These are phyloP conservation scores for Hypothenemus hampei DNA, from an alignment of 1,140 invertebrate genomes.

Conservation along the genomic window DNA sequence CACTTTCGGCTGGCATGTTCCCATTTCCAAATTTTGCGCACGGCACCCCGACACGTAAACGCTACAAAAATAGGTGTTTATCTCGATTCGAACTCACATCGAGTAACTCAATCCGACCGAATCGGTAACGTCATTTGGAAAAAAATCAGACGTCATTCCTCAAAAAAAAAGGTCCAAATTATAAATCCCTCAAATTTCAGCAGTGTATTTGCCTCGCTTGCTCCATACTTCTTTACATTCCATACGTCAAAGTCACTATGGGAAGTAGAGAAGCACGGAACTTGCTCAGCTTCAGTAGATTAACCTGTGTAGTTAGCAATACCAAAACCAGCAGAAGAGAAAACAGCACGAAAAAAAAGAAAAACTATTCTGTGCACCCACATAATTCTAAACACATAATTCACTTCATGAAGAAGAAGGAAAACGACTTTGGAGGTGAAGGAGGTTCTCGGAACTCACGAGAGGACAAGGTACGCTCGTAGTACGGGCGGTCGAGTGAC, in stretches of 20 bases:
- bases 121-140: not conserved
- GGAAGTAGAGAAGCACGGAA: constrained; percentile 95
- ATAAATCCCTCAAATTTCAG: not conserved
- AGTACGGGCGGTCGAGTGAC: constrained; percentile 15
- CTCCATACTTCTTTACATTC: constrained; percentile 98
- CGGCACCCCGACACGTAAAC: constrained; percentile 5
- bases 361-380: too few relatives aligned
- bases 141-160: not conserved
- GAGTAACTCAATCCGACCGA: constrained; percentile 5
- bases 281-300: constrained; percentile 44
- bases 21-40: constrained; percentile 14
- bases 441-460: too few relatives aligned
- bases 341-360: too few relatives aligned
- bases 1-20: constrained; percentile 1
- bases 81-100: constrained; percentile 7
- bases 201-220: constrained; percentile 47
- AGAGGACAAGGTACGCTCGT: constrained; percentile 7
- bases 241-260: constrained; percentile 83
- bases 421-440: too few relatives aligned
- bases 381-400: too few relatives aligned
- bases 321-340: not conserved
- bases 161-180: not conserved
- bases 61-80: constrained; percentile 21
- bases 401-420: too few relatives aligned
- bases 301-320: not conserved